Evolutionary conservation across 2,888 invertebrate species (phyloP).

Genomic region (Drosophila rellima): DNA sequence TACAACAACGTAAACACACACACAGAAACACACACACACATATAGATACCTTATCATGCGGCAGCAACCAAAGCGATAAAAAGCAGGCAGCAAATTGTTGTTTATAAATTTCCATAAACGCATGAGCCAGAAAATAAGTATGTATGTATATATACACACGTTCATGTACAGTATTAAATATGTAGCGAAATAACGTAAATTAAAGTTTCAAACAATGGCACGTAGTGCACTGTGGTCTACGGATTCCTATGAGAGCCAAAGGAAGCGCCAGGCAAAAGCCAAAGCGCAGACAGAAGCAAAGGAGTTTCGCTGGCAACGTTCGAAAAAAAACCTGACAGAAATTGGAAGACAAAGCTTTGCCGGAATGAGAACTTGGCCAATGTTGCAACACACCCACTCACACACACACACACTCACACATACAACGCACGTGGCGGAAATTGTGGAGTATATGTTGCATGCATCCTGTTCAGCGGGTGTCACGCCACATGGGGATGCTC

Average conservation of each 20-base stretch:
- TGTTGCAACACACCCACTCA: slow-evolving; percentile 35
- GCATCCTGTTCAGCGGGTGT: slow-evolving; percentile 20
- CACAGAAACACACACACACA: slow-evolving; percentile 8
- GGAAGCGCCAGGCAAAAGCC: slow-evolving; percentile 40
- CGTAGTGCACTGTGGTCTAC: slow-evolving; percentile 30
- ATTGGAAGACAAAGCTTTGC: slow-evolving; percentile 50
- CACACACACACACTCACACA: slow-evolving; percentile 8
- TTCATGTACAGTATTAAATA: neutral
- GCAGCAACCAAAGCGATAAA: slow-evolving; percentile 34
- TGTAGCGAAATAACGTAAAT: slow-evolving; percentile 18
- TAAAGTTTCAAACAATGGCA: slow-evolving; percentile 66
- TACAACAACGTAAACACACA: slow-evolving; percentile 9
- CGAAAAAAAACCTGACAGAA: slow-evolving; percentile 34
- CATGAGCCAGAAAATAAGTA: slow-evolving; percentile 28
- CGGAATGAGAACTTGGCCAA: slow-evolving; percentile 7
- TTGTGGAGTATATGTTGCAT: slow-evolving; percentile 21
- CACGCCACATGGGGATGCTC: slow-evolving; percentile 16
- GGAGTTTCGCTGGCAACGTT: slow-evolving; percentile 30
- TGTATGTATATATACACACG: slow-evolving; percentile 1
- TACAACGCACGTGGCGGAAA: slow-evolving; percentile 31
- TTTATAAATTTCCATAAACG: slow-evolving; percentile 54
- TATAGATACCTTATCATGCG: slow-evolving; percentile 12
- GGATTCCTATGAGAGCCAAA: slow-evolving; percentile 5
- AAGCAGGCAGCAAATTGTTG: slow-evolving; percentile 47
- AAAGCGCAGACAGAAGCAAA: slow-evolving; percentile 46